These are phyloP conservation scores for Pandemis corylana DNA, from an alignment of 2,888 invertebrate genomes.

Conservation along the genomic window DNA sequence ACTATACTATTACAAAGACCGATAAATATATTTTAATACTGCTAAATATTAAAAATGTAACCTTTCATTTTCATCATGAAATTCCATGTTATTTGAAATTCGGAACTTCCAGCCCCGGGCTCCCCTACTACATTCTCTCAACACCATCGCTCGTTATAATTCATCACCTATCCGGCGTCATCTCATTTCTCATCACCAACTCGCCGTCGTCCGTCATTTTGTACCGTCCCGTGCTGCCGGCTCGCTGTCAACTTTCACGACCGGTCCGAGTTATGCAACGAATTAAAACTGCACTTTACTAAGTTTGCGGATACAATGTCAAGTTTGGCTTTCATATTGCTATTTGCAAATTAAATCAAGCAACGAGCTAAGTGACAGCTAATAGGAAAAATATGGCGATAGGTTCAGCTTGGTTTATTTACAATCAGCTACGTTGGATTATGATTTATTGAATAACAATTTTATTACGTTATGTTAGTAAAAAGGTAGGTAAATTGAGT, in stretches of 20 bases:
- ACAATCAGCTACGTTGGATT: not conserved
- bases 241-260: conserved; percentile 31
- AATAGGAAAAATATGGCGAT: not conserved
- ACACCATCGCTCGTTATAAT: not conserved
- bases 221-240: not conserved
- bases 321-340: conserved; percentile 30
- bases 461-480: too few relatives aligned
- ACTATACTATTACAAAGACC: too few relatives aligned
- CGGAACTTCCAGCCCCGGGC: too few relatives aligned
- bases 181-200: conserved; percentile 3
- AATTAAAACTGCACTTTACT: conserved; percentile 37
- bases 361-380: not conserved
- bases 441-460: too few relatives aligned
- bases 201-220: conserved; percentile 1
- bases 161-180: not conserved
- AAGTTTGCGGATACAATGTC: conserved; percentile 36
- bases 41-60: too few relatives aligned
- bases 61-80: too few relatives aligned
- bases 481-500: too few relatives aligned
- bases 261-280: conserved; percentile 35
- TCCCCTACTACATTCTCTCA: not conserved
- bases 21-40: too few relatives aligned
- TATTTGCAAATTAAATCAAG: conserved; percentile 2
- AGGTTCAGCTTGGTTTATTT: not conserved
- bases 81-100: too few relatives aligned